A percentile compares a stretch with the other conserved stretches of the same genome.
These are phyloP conservation scores for Drosophila pseudotalamancana DNA, from an alignment of 2,888 invertebrate genomes.

Conservation along the genomic window DNA sequence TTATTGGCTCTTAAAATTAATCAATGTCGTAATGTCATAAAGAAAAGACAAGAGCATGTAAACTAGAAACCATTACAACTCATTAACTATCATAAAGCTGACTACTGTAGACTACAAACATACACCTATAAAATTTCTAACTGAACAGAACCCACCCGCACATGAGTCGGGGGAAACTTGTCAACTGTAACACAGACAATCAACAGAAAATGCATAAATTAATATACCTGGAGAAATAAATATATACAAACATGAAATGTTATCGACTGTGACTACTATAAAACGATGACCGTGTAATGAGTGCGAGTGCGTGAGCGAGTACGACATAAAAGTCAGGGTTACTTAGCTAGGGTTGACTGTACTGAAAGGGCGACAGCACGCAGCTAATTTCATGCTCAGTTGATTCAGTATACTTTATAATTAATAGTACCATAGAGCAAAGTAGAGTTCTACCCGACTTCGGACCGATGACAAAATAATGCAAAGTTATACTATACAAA, in stretches of 20 bases:
- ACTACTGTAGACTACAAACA: not conserved
- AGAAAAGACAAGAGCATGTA: slow-evolving; percentile 11
- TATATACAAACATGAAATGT: slow-evolving; percentile 43
- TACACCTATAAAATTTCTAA: slow-evolving; percentile 11
- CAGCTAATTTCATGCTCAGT: slow-evolving; percentile 74
- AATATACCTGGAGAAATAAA: slow-evolving; percentile 44
- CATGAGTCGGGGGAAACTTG: slow-evolving; percentile 54
- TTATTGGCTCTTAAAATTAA: slow-evolving; percentile 58
- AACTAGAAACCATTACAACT: slow-evolving; percentile 48
- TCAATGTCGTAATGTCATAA: slow-evolving; percentile 47
- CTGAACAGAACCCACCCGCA: slow-evolving; percentile 24
- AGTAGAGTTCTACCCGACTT: not conserved
- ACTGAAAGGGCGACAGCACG: slow-evolving; percentile 51
- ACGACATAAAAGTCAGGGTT: slow-evolving; percentile 50
- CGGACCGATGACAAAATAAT: slow-evolving; percentile 5
- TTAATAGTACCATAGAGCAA: slow-evolving; percentile 48
- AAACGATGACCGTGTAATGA: slow-evolving; percentile 44
- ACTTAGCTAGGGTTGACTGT: slow-evolving; percentile 4
- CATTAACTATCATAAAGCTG: slow-evolving; percentile 42
- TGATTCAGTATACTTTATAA: slow-evolving; percentile 68
- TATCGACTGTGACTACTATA: slow-evolving; percentile 66
- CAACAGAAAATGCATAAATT: slow-evolving; percentile 72
- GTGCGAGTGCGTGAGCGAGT: slow-evolving; percentile 30
- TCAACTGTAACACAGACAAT: slow-evolving; percentile 77
- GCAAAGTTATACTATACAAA: slow-evolving; percentile 10